Conservation (phyloP, 2,888 invertebrate genomes). For the Dicycla oo region DNA sequence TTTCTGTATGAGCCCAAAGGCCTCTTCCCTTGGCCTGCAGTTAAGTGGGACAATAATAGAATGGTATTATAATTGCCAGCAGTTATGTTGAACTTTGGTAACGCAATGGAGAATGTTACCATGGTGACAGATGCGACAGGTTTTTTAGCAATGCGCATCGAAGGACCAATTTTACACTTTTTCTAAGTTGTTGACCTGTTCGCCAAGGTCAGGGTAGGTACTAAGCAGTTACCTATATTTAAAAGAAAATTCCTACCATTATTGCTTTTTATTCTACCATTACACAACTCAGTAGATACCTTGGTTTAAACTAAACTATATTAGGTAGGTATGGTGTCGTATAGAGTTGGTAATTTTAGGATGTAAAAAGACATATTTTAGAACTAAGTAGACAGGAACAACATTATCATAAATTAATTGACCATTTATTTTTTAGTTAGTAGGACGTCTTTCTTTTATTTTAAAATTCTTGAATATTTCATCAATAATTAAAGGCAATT, state of each 20-base stretch:
- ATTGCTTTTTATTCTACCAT: neutral
- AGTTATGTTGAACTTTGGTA: too few species aligned
- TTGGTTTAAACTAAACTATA: too few species aligned
- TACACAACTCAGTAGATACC: too few species aligned
- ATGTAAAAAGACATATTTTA: neutral
- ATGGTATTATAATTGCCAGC: neutral
- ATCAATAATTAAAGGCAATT: neutral
- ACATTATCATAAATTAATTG: neutral
- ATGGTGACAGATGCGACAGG: conserved; percentile 1
- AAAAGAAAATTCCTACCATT: neutral
- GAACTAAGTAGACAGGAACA: neutral
- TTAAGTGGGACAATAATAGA: neutral
- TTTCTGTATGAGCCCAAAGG: neutral
- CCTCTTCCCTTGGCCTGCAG: neutral
- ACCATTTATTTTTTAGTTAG: neutral
- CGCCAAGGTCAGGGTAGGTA: conserved; percentile 4
- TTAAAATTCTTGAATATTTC: conserved; percentile 1
- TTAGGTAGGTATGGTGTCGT: too few species aligned
- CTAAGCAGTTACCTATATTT: neutral
- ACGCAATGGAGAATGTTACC: neutral
- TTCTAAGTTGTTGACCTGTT: neutral
- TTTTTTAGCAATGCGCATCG: conserved; percentile 2
- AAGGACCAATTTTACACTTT: conserved; percentile 30
- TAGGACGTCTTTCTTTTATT: too few species aligned
- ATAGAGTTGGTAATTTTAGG: too few species aligned